Evolutionary conservation across 2,888 invertebrate genomes (phyloP).

Genomic region (Cheiracanthium punctorium): DNA sequence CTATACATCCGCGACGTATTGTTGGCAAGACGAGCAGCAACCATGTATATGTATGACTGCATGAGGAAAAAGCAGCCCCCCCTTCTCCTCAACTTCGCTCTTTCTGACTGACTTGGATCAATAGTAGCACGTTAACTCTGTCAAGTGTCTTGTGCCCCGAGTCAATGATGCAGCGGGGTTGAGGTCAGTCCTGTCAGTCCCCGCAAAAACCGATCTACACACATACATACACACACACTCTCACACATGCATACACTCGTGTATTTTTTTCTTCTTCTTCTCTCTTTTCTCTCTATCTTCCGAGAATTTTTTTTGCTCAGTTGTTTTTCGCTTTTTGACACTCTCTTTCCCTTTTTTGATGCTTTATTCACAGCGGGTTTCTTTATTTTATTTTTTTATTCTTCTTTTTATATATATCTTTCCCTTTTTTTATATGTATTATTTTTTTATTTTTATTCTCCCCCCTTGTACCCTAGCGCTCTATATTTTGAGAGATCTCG

Average conservation of each 20-base stretch:
- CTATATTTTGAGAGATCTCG: conserved; percentile 33
- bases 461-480: conserved; percentile 32
- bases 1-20: conserved; percentile 61
- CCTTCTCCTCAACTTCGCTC: background rate
- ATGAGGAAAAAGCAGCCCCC: conserved; percentile 8
- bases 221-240: conserved; percentile 37
- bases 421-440: background rate
- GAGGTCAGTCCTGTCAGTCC: conserved; percentile 64
- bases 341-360: conserved; percentile 62
- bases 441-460: background rate
- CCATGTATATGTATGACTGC: conserved; percentile 42
- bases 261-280: background rate
- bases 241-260: conserved; percentile 18
- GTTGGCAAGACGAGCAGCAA: conserved; percentile 43
- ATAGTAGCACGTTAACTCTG: conserved; percentile 68
- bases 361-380: conserved; percentile 68
- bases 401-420: background rate
- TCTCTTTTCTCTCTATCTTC: conserved; percentile 14
- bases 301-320: conserved; percentile 14
- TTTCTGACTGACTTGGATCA: conserved; percentile 57
- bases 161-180: conserved; percentile 68
- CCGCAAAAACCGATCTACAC: conserved; percentile 49
- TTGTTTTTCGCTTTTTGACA: conserved; percentile 69
- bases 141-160: conserved; percentile 68
- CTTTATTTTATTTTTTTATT: background rate